Evolutionary conservation across 1,140 invertebrate genomes (phyloP), one percentile per base, ranked within the genome.

Genomic region (Procambarus clarkii): DNA sequence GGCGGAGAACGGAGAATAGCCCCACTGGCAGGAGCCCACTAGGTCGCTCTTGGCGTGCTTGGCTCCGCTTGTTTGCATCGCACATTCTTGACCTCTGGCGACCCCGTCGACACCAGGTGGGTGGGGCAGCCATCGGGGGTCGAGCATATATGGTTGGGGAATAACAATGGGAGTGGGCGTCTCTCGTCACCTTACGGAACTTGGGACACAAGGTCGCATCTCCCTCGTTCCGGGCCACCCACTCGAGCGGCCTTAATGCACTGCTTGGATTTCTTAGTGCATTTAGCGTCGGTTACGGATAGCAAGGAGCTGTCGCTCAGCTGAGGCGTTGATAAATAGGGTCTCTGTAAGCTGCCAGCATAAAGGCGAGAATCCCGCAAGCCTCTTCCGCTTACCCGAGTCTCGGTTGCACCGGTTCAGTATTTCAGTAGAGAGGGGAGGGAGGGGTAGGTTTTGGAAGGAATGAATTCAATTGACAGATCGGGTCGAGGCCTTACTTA

Each of bases 401-500:
- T 24, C 76, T 86, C 18, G 18, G 58, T 45, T 24, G n/a, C 54
- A 44, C 44, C 18, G 46, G 58, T 80, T 77, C 80, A 64, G 58
- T 83, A 83, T 82, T 90, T 90, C 64, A 58, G 81, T 83, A 77
- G 80, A 90, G 71, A 45, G 11, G 80, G n/a, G n/a, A n/a, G n/a
- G n/a, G n/a, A n/a, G n/a, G n/a, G 46, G 9, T 44, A 58, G 84
- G 69, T 77, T 77, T 60, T 60, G 77, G 88, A 90, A 58, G 80
- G 74, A 71, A 58, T 74, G 81, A 84, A 90, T 90, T 82, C 88
- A 90, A 90, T 90, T 83, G 88, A 84, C 80, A 84, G 88, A 81
- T 78, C 80, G 80, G 79, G 88, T 58, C 69, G 79, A n/a, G 54
- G 71, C 34, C 69, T 84, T 58, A 50, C 80, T 84, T 76, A 84